Evolutionary conservation across 37 sponge, comb jelly and placozoan species (phyloP), one percentile per base, ranked within the genome.

Genomic region (Cladorhizidae sp.): DNA sequence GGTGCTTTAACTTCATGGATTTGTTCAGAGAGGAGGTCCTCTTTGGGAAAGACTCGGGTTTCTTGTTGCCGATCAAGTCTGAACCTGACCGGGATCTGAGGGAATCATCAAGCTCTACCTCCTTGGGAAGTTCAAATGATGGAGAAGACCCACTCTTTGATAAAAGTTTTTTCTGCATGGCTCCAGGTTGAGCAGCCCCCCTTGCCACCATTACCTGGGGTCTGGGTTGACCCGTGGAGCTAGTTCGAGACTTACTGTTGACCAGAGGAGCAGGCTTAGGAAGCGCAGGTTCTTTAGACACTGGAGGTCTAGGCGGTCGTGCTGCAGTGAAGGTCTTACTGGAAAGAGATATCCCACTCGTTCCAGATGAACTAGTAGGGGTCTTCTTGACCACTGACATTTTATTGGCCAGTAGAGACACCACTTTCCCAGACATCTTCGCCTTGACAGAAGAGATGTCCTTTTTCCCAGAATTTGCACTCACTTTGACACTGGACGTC

Each of bases 241-340:
- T 54, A 28, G 32, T 52, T 54, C 36, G 35, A 2, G 12, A 56
- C 32, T 54, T 54, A n/a, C 41, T 56, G 51, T 32, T 56, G 43
- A 35, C 57, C 8, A 9, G 49, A 9, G 9, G 49, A 23, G 11
- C 38, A 41, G 37, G 1, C 29, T 71, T 71, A 36, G 45, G 12
- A 5, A 54, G 42, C 0, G 72, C 57, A 6, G 38, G 1, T n/a
- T n/a, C 18, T 15, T 56, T 71, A 3, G 28, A 0, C 2, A 36
- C 28, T 28, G 81, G 72, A 1, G 71, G 81, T 17, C 26, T 70
- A 39, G 81, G 81, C 1, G 81, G 81, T 14, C 43, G 72, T 0
- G 81, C 56, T 57, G 81, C n/a, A 25, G 72, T 80, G 58, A 80
- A 70, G 8, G 9, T 9, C 9, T 45, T 45, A 45, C 49, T 45